A percentile compares a stretch with the other conserved stretches of the same genome.
phyloP scores from a whole-genome alignment of 1,140 invertebrate genomes.

The Hylaeus volcanicus region DNA sequence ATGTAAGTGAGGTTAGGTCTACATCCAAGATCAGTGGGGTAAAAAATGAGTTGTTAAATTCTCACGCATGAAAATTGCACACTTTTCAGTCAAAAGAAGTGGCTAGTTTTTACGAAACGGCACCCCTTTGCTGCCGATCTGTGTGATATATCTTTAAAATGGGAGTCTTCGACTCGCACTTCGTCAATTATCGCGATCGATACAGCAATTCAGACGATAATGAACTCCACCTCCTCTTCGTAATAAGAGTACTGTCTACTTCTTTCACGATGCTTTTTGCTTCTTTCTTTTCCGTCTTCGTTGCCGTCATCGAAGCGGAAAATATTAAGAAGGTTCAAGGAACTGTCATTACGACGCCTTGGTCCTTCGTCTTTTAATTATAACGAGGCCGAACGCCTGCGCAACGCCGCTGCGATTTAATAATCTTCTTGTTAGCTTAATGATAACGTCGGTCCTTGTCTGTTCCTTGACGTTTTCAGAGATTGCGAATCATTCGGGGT shows the following conservation, averaged over 20 bases:
- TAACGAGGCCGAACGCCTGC: conserved; percentile 4
- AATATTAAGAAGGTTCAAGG: conserved; percentile 30
- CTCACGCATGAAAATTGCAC: too few species aligned
- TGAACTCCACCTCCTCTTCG: conserved; percentile 5
- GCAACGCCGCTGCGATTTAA: conserved; percentile 26
- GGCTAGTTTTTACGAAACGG: too few species aligned
- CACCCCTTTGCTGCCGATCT: too few species aligned
- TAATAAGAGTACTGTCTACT: conserved; percentile 9
- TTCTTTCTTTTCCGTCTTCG: conserved; percentile 16
- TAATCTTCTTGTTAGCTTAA: conserved; percentile 40
- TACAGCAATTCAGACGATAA: conserved; percentile 19
- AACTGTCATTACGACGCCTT: conserved; percentile 25
- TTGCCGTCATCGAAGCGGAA: conserved; percentile 11
- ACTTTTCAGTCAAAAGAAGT: too few species aligned
- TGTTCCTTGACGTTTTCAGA: not conserved
- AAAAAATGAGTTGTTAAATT: too few species aligned
- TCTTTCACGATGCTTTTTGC: conserved; percentile 5
- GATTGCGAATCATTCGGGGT: not conserved
- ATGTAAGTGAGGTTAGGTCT: too few species aligned
- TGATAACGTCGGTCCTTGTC: conserved; percentile 27
- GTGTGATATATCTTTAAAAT: not conserved
- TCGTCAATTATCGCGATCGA: conserved; percentile 35
- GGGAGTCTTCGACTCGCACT: not conserved
- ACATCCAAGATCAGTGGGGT: too few species aligned
- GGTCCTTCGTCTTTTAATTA: conserved; percentile 32